Evolutionary conservation across 2,113 vertebrate species (phyloP).

Genomic region (Ibidorhyncha struthersii): DNA sequence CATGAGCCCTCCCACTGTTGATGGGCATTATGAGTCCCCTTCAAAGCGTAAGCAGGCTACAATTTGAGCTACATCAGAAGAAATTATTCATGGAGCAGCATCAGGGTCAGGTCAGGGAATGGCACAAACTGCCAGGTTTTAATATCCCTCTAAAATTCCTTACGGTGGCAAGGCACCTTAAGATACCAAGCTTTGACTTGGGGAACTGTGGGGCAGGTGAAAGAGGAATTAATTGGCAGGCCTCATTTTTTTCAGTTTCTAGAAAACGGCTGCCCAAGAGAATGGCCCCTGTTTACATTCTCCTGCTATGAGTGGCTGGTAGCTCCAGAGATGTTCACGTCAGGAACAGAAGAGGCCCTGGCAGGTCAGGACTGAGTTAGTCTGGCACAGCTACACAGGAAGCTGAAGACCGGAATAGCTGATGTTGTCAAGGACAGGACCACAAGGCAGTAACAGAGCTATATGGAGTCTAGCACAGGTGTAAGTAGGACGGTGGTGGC

Average conservation of each 20-base stretch:
- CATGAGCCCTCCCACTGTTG: not conserved
- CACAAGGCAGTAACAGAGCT: not conserved
- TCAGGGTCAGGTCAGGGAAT: not conserved
- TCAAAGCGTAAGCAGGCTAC: not conserved
- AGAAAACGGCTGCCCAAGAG: not conserved
- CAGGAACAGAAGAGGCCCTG: not conserved
- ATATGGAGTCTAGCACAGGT: not conserved
- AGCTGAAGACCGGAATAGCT: not conserved
- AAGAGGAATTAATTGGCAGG: not conserved
- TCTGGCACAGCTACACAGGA: not conserved
- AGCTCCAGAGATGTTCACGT: not conserved
- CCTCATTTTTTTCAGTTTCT: not conserved
- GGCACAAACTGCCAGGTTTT: not conserved
- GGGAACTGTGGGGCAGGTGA: not conserved
- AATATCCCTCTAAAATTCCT: not conserved
- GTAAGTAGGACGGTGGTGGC: not conserved
- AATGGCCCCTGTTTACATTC: not conserved
- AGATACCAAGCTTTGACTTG: not conserved
- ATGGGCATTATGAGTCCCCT: not conserved
- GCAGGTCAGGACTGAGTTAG: not conserved
- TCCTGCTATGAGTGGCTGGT: not conserved
- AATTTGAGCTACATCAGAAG: not conserved
- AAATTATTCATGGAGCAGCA: not conserved
- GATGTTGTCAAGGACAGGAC: not conserved
- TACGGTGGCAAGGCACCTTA: not conserved